Evolutionary conservation across 2,113 vertebrate genomes (phyloP).

Genomic region (Chloebia gouldiae): DNA sequence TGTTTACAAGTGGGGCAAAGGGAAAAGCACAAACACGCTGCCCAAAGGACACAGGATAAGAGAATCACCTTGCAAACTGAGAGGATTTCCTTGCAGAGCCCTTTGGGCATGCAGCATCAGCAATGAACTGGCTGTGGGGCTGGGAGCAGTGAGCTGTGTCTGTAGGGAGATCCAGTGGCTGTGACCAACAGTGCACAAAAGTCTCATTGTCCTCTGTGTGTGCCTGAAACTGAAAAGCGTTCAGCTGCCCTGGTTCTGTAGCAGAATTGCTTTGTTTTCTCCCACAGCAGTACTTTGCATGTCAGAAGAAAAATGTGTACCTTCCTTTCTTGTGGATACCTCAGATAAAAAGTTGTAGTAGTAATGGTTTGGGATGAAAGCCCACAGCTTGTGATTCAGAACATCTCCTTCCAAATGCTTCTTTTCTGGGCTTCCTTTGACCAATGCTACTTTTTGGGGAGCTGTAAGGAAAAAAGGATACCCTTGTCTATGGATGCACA

Average conservation of each 20-base stretch:
- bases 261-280: neutral
- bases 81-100: neutral
- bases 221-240: neutral
- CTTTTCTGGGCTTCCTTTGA: neutral
- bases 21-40: neutral
- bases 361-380: neutral
- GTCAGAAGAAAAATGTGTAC: neutral
- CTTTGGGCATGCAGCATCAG: neutral
- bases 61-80: neutral
- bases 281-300: neutral
- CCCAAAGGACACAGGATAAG: neutral
- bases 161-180: neutral
- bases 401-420: neutral
- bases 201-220: accelerated
- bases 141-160: no score
- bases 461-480: neutral
- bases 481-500: neutral
- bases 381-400: neutral
- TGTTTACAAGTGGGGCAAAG: neutral
- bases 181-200: neutral
- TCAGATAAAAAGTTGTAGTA: neutral
- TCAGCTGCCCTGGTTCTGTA: neutral
- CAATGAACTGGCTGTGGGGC: neutral
- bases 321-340: neutral
- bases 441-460: neutral